These are phyloP conservation scores for Cloeon dipterum DNA, from an alignment of 2,888 invertebrate genomes.

Conservation along the genomic window DNA sequence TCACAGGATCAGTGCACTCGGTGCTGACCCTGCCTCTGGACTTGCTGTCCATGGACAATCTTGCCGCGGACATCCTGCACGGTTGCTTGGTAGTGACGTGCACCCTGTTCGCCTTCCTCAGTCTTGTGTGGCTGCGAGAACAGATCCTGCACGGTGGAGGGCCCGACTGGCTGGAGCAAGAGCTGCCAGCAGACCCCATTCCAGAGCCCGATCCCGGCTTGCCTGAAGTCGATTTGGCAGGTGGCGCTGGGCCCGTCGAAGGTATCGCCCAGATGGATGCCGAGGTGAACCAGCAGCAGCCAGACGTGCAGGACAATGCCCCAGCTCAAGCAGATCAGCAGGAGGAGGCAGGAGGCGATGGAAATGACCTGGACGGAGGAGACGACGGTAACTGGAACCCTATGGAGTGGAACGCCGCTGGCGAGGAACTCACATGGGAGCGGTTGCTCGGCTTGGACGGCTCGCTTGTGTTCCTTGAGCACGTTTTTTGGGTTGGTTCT, in stretches of 20 bases:
- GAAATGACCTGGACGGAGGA: constrained; percentile 5
- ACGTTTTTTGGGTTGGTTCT: constrained; percentile 85
- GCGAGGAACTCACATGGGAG: constrained; percentile 97
- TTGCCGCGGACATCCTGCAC: constrained; percentile 82
- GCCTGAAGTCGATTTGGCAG: constrained; percentile 7
- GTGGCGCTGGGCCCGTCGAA: too few relatives aligned
- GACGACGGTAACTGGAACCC: constrained; percentile 91
- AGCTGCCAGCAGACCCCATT: constrained; percentile 22
- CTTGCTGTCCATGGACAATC: constrained; percentile 78
- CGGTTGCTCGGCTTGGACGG: constrained; percentile 87
- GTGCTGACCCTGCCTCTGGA: constrained; percentile 67
- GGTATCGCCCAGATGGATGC: neutral
- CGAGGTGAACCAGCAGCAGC: neutral
- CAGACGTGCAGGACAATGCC: neutral
- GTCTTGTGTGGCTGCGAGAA: constrained; percentile 90
- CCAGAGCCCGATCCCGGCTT: constrained; percentile 21
- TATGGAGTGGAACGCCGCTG: constrained; percentile 94
- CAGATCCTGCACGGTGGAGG: constrained; percentile 95
- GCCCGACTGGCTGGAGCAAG: constrained; percentile 83
- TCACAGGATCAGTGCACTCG: constrained; percentile 44
- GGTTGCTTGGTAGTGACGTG: constrained; percentile 94
- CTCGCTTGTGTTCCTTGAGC: constrained; percentile 88
- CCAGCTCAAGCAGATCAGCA: neutral
- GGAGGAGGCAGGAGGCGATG: constrained; percentile 4
- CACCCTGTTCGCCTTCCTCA: constrained; percentile 88